Base-by-base conservation (phyloP, 2,113 vertebrate species). In the Hippocampus zosterae region DNA sequence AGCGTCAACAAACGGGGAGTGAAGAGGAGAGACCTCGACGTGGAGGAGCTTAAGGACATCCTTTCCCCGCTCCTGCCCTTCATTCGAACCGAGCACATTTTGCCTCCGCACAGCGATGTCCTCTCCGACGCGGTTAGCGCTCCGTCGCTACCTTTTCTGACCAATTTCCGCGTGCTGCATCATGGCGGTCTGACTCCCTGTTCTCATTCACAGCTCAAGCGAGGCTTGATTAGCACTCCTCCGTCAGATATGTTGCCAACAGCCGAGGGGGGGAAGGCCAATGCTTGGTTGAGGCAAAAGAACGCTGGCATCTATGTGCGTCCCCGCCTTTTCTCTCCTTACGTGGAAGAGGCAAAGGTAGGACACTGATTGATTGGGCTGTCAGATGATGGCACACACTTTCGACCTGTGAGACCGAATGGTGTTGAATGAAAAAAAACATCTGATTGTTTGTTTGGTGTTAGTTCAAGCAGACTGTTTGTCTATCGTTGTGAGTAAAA, bases 311-410 rank as follows among this genome's bases (percentile, higher is more conserved):
- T 99, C 81, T 98, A 98, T 50, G 95, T 99, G 81, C 92, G 95
- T 37, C 97, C 97, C 42, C 87, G 90, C 42, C 86, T 91, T 63
- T 89, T 90, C 82, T 84, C 86, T 72, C 82, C 91, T 18, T 87
- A 99, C 19, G 96, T 99, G 80, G 97, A 99, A 70, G 97, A 99
- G 89, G 96, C 97, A 3, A 99, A 99, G 97, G 97, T 99, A 94
- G 88, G 77, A 56, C 72, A 61, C 46, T 66, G 69, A 81, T 79
- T 68, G 66, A 77, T 67, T 40, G 12, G 13, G 70, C 23, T 67
- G 8, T 55, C 52, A 55, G 19, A 55, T 23, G 52, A 55, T 11
- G 52, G 21, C 52, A 12, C 21, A 53, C 50, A 3, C 15, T 16
- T 18, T 21, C 0, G 11, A 44, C 11, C 42, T 44, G 42, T 44